These are phyloP conservation scores for Latheticus oryzae DNA, from an alignment of 2,888 invertebrate genomes.

Conservation along the genomic window DNA sequence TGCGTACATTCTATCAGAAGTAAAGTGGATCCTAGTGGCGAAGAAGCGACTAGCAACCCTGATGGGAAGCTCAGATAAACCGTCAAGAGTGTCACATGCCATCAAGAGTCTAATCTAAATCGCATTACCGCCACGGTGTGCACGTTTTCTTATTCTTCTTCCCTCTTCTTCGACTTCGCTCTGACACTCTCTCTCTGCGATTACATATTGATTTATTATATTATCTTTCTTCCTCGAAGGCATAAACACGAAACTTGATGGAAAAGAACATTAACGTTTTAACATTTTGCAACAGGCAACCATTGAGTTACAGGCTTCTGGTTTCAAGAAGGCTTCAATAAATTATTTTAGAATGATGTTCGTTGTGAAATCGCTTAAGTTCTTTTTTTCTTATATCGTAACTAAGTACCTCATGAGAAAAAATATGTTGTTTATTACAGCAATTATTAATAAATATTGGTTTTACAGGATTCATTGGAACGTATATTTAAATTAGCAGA, in stretches of 20 bases:
- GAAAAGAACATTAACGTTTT: conserved; percentile 49
- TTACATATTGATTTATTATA: conserved; percentile 60
- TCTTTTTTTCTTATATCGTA: too few species aligned
- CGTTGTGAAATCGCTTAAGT: too few species aligned
- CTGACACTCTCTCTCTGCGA: conserved; percentile 54
- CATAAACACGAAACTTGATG: conserved; percentile 46
- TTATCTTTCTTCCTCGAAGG: conserved; percentile 53
- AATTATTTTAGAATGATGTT: too few species aligned
- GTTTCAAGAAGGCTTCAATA: conserved; percentile 42
- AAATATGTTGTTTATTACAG: too few species aligned
- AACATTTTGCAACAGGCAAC: conserved; percentile 42
- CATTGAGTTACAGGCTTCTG: conserved; percentile 40
- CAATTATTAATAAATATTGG: too few species aligned
- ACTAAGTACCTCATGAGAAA: too few species aligned
- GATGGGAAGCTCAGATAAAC: conserved; percentile 59
- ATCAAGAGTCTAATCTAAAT: conserved; percentile 63
- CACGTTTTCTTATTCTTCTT: conserved; percentile 49
- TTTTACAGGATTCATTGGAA: too few species aligned
- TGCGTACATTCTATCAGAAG: conserved; percentile 40
- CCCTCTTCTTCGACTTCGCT: conserved; percentile 44
- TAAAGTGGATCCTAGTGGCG: conserved; percentile 35
- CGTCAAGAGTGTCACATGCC: conserved; percentile 61
- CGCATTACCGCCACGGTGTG: conserved; percentile 56
- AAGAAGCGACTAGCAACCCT: conserved; percentile 43
- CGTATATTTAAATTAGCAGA: not conserved